Evolutionary conservation across 1,140 invertebrate species (phyloP), one percentile per base, ranked within the genome.

Genomic region (Trachymyrmex septentrionalis): DNA sequence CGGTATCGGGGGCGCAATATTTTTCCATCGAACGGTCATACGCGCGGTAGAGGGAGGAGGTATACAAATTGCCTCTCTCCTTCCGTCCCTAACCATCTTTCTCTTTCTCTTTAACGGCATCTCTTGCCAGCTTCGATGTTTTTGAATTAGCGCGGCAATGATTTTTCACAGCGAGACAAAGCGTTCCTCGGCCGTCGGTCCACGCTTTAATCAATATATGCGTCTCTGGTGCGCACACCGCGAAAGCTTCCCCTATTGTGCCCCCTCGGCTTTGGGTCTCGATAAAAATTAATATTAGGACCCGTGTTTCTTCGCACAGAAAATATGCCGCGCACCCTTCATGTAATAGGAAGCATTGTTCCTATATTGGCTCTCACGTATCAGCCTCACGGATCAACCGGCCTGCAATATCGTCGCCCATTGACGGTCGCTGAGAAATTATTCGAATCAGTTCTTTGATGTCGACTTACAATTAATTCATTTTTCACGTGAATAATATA

Each of bases 271-370:
- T 93, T 93, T 92, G 86, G 88, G 88, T 90, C 90, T 90, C 93
- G 90, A 95, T 93, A 94, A 95, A 94, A 94, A 93, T 95, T 95
- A 94, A 95, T 95, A 95, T 95, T 93, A 94, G 93, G 89, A 93
- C 87, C 85, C 92, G 91, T 93, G 94, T 93, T 95, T 93, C 92
- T 94, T 95, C 94, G 91, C 90, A 94, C 93, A 93, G 94, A 94
- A 94, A 94, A 94, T 93, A 92, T 94, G 91, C 89, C 80, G 53
- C 64, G 87, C 90, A 87, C 92, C 91, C 78, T 87, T 78, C 69
- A 34, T 38, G 24, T 63, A 75, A 59, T 59, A 72, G 61, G 27
- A 82, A 21, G 77, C 71, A 84, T 86, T 87, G 86, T 86, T 77
- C n/a, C 82, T 87, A 73, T 81, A 88, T 88, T 88, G 87, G 87